A percentile compares a stretch with the other conserved stretches of the same genome.
Conservation (phyloP, 1,140 invertebrate species). For the Lepeophtheirus salmonis region DNA sequence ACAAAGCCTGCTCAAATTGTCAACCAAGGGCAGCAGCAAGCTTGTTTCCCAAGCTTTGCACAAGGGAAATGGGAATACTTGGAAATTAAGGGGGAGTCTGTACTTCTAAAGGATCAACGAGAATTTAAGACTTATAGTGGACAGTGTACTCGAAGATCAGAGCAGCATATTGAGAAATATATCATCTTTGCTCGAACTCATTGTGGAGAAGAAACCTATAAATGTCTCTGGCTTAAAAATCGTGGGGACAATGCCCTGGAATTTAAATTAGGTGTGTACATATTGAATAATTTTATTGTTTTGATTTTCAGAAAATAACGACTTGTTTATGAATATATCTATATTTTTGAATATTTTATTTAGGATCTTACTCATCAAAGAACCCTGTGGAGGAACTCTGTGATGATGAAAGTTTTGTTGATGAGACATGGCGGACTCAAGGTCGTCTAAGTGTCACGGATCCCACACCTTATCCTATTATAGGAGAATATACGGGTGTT, state of each 20-base stretch:
- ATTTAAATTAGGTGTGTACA: constrained; percentile 36
- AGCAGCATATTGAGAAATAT: constrained; percentile 29
- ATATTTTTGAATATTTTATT: constrained; percentile 20
- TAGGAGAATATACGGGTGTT: constrained; percentile 43
- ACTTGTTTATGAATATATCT: constrained; percentile 1
- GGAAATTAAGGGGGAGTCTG: constrained; percentile 36
- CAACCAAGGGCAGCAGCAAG: constrained; percentile 23
- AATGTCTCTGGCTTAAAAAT: constrained; percentile 41
- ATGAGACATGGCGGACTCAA: constrained; percentile 42
- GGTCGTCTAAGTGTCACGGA: constrained; percentile 25
- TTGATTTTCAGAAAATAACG: neutral
- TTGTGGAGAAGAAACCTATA: constrained; percentile 42
- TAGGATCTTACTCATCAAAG: constrained; percentile 23
- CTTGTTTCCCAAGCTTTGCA: constrained; percentile 44
- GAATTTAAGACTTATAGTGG: constrained; percentile 44
- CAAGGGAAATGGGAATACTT: constrained; percentile 44
- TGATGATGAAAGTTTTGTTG: constrained; percentile 30
- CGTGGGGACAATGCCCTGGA: constrained; percentile 44
- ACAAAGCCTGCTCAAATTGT: constrained; percentile 26
- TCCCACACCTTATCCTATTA: constrained; percentile 43
- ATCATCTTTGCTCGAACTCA: constrained; percentile 35
- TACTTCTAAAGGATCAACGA: constrained; percentile 41
- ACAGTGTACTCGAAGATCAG: constrained; percentile 34
- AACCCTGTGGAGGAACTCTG: constrained; percentile 28
- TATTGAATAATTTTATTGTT: neutral